A percentile compares a stretch with the other conserved stretches of the same genome.
These are phyloP conservation scores for Gambusia yucatana DNA, from an alignment of 2,797 vertebrate species.

Conservation along the genomic window DNA sequence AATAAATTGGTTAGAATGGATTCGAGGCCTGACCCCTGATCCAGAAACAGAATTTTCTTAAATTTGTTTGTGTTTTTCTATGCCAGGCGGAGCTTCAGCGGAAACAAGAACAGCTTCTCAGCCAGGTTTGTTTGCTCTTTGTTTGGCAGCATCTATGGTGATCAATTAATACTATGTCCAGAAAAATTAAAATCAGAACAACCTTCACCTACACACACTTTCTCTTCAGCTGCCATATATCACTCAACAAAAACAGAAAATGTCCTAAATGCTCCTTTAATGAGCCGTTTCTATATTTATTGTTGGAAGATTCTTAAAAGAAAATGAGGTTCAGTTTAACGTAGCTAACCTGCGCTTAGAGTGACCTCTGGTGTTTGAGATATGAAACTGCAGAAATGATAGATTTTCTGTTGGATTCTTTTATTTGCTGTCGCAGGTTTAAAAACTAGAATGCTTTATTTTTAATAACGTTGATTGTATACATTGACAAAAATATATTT, in stretches of 20 bases:
- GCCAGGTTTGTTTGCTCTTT: slow-evolving; percentile 47
- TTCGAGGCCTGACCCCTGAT: neutral
- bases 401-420: neutral
- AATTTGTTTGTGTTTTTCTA: neutral
- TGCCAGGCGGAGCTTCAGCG: slow-evolving; percentile 60
- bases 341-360: neutral
- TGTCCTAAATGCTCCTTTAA: neutral
- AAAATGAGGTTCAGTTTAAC: neutral
- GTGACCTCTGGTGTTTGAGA: slow-evolving; percentile 28
- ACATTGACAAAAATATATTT: neutral
- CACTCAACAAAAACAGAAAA: neutral
- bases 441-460: neutral
- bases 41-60: too few species aligned
- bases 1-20: neutral
- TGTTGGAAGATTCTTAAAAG: neutral
- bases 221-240: neutral
- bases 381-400: slow-evolving; percentile 4
- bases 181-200: neutral
- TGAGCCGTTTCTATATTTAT: neutral
- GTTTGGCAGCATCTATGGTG: neutral
- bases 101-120: slow-evolving; percentile 53
- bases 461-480: neutral
- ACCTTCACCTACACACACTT: neutral
- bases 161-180: neutral
- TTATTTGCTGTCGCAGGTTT: neutral